These are phyloP conservation scores for Tauraco hartlaubi DNA, from an alignment of 2,797 vertebrate species.

Conservation along the genomic window DNA sequence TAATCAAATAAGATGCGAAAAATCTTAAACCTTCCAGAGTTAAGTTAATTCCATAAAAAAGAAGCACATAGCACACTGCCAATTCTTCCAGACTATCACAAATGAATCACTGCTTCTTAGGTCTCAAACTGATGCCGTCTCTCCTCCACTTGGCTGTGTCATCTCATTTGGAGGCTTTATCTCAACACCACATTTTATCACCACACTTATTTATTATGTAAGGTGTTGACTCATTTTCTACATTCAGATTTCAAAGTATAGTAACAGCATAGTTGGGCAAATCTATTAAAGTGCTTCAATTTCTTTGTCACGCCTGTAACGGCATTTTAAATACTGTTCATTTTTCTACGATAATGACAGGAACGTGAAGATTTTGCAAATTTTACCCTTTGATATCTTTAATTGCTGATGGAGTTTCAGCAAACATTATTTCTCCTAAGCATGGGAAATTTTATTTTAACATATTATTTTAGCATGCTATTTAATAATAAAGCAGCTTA, in stretches of 20 bases:
- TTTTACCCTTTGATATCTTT: neutral
- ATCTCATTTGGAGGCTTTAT: neutral
- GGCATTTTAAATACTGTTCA: neutral
- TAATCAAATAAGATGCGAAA: neutral
- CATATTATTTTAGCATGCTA: neutral
- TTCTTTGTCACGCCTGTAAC: neutral
- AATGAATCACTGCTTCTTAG: conserved; percentile 1
- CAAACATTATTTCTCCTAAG: neutral
- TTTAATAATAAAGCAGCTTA: neutral
- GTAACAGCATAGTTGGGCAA: neutral
- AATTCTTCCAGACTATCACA: neutral
- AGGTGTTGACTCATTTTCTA: neutral
- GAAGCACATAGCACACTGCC: neutral
- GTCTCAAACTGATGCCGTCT: neutral
- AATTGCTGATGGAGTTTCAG: neutral
- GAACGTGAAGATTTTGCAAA: neutral
- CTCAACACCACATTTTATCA: neutral
- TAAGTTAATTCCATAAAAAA: neutral
- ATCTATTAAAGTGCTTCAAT: neutral
- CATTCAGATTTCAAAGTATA: neutral
- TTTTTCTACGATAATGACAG: neutral
- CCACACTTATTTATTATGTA: neutral
- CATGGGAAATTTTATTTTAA: neutral
- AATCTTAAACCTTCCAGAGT: neutral
- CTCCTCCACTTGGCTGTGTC: neutral